Base-by-base conservation (phyloP, 64 coral and sea anemone species). In the Pocillopora damicornis region DNA sequence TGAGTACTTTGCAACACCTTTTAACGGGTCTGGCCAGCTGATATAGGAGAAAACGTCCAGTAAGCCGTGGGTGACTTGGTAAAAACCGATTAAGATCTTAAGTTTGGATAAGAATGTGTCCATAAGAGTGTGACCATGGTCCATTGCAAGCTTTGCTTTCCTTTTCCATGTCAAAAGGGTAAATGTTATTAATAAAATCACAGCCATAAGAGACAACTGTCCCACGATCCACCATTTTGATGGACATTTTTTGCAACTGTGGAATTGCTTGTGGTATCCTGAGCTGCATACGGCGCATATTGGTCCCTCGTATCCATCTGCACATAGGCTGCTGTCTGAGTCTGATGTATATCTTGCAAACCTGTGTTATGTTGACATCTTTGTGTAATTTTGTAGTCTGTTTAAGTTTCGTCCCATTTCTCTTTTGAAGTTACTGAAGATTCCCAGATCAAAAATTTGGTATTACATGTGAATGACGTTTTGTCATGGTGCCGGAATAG, bases 41-140 rank as follows among this genome's bases (percentile, higher is more conserved):
- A 91, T 45, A 60, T 76, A 91, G 12, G n/a, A 42, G 84, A 91
- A 91, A 25, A 45, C 89, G 45, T 30, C 84, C 66, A 91, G 22
- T 58, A 82, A 63, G 10, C 80, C 89, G 9, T 74, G 57, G 8
- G 67, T 86, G 1, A 91, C 89, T 63, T 91, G 89, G 89, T 91
- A 91, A 35, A 91, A 91, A 1, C 89, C 89, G 17, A 91, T 86
- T 15, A 91, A 25, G 30, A 91, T 91, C 17, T 85, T 85, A 1
- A 85, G 51, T 25, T 72, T 58, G 9, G 77, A 68, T 10, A 91
- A 23, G 72, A 83, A n/a, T 0, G 84, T 45, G 15, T 91, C 89
- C 7, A 75, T 23, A 0, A 63, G 59, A 25, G 72, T 11, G 4
- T 72, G 74, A 37, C 34, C 68, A 20, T 23, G 30, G 35, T 38